Evolutionary conservation across 2,888 invertebrate species (phyloP), one percentile per base, ranked within the genome.

Genomic region (Synanthedon formicaeformis): DNA sequence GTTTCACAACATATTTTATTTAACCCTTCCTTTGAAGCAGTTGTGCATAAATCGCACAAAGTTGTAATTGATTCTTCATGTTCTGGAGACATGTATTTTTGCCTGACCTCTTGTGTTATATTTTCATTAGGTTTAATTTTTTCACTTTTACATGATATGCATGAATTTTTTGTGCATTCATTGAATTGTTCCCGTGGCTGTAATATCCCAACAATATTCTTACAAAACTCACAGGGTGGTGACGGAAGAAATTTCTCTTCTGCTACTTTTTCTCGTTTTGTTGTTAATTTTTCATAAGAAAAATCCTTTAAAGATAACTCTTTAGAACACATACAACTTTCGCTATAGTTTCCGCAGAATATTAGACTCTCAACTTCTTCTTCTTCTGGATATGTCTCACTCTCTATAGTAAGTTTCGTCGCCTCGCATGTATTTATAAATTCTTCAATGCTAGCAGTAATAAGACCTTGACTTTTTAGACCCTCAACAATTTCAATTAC

Each of bases 391-490:
- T 45, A 45, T 13, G n/a, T 45, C 45, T 45, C 45, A 14, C 13
- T 2, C 5, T 62, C 57, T 13, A 67, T 61, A 54, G 60, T 66
- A 34, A 52, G 54, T 58, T 66, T 72, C 1, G 63, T 60, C 48
- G 18, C 40, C 52, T 62, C 55, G 53, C 69, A 69, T 12, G 63
- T 58, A 52, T 60, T 58, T 48, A 70, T 55, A 52, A 72, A 66
- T 3, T 62, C 58, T 50, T 67, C 63, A 2, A 73, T 55, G 14
- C 66, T 71, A 0, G 58, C 51, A 6, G 65, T 57, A 23, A 62
- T 53, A 23, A 65, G 14, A 5, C 66, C 66, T 23, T 64, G 59
- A 3, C 53, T 56, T 55, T 65, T 68, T 18, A 69, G 65, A 54
- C 63, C 62, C 2, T 54, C 54, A 41, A 75, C 61, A 41, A 65